Evolutionary conservation across 2,113 vertebrate species (phyloP).

Genomic region (Trochalopteron elliotii): DNA sequence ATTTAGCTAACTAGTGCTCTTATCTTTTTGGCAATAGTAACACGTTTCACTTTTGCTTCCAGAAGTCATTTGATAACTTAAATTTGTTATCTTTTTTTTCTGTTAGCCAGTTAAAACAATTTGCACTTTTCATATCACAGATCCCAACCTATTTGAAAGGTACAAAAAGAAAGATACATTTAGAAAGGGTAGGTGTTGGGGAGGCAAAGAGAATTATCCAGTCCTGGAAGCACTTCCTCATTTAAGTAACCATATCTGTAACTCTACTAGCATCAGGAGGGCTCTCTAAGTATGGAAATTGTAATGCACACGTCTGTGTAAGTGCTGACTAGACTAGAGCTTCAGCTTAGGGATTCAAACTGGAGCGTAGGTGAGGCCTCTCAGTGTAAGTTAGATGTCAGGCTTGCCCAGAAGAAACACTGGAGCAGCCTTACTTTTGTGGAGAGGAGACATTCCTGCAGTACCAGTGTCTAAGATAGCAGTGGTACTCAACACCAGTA

Average conservation of each 20-base stretch:
- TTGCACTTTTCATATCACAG: background rate
- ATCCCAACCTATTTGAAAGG: background rate
- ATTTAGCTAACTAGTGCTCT: conserved; percentile 66
- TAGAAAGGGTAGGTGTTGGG: background rate
- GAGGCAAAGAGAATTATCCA: background rate
- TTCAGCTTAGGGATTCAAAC: background rate
- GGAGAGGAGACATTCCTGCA: background rate
- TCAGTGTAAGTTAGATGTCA: background rate
- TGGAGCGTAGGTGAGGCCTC: background rate
- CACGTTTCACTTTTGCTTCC: conserved; percentile 72
- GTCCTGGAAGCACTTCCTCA: background rate
- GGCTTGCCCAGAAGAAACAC: background rate
- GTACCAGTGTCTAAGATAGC: background rate
- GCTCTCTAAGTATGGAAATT: background rate
- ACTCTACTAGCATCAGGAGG: background rate
- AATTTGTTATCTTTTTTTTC: conserved; percentile 64
- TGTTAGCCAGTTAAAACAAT: conserved; percentile 36
- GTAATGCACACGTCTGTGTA: background rate
- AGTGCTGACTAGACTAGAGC: conserved; percentile 35
- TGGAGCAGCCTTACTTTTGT: background rate
- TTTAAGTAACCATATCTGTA: background rate
- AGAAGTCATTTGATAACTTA: conserved; percentile 62
- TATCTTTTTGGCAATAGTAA: conserved; percentile 69
- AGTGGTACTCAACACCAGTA: background rate
- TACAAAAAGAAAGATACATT: background rate